Evolutionary conservation across 2,888 invertebrate genomes (phyloP), one percentile per base, ranked within the genome.

Genomic region (Lamellibrachia satsuma): DNA sequence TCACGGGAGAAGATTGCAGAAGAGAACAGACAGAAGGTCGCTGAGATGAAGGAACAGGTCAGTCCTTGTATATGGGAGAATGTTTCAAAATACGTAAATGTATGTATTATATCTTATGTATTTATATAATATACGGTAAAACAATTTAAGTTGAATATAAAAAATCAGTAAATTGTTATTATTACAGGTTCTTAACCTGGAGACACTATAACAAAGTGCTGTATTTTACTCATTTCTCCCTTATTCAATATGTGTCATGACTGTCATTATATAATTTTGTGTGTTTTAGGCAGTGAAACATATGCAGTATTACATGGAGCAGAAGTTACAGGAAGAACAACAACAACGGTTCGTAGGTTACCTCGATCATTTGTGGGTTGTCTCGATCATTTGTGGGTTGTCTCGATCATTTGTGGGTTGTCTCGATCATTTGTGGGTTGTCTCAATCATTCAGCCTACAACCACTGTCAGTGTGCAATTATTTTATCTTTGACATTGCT

Each of bases 1-100:
- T 96, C 96, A 7, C 94, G 95, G 92, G 95, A 96, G 93, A 95
- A 95, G 90, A 94, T 96, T 7, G 95, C 95, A 27, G 94, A 95
- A 91, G 95, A 96, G 52, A 96, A 96, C 93, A 95, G 95, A 93
- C 94, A 93, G 92, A 95, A 94, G 93, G 96, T 96, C n/a, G 94
- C 94, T 15, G 95, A 95, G 91, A 95, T 96, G 94, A 96, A 96
- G 93, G 95, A 96, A 92, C 95, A 96, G 95, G 96, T 96, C 15
- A 75, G 75, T 75, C 22, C 22, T 11, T 1, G 0, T 11, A 75
- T 55, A 9, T 9, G 9, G 55, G 55, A 75, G 75, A 75, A 22
- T 3, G 2, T 75, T 57, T 57, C 57, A 57, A 57, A 57, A 57
- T 2, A 11, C 57, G 2, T 11, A 57, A 52, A 93, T 92, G 92